Conservation (phyloP, 2,888 invertebrate species). For the Anoncus sp. region DNA sequence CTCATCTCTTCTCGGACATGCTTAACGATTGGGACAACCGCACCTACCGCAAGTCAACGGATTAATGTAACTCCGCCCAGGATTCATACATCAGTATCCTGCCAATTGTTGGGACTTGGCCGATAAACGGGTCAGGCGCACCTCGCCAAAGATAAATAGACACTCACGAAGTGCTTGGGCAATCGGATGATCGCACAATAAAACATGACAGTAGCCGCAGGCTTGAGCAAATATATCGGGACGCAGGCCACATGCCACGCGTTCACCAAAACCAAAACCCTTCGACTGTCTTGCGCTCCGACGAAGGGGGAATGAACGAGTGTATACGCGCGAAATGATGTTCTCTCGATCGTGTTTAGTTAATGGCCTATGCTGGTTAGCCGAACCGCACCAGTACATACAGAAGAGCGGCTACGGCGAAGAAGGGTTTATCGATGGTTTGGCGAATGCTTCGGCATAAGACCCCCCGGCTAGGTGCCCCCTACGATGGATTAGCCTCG, state of each 20-base stretch:
- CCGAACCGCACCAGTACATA: constrained; percentile 48
- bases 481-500: constrained; percentile 80
- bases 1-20: no score
- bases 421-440: constrained; percentile 49
- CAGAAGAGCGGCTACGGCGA: background rate
- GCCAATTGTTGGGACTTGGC: background rate
- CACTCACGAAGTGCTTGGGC: constrained; percentile 46
- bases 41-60: no score
- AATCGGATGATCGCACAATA: constrained; percentile 81
- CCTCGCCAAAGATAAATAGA: background rate
- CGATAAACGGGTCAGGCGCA: background rate
- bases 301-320: constrained; percentile 1
- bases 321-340: constrained; percentile 55
- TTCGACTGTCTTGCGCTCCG: constrained; percentile 6
- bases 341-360: constrained; percentile 62
- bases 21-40: no score
- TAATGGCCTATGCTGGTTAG: constrained; percentile 59
- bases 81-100: background rate
- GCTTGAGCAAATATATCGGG: constrained; percentile 36
- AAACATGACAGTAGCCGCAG: constrained; percentile 73
- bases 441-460: constrained; percentile 13
- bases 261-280: constrained; percentile 39
- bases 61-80: no score
- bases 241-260: constrained; percentile 63
- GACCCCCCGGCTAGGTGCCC: constrained; percentile 63